These are phyloP conservation scores for Melanotus villosus DNA, from an alignment of 2,888 invertebrate genomes.

Conservation along the genomic window DNA sequence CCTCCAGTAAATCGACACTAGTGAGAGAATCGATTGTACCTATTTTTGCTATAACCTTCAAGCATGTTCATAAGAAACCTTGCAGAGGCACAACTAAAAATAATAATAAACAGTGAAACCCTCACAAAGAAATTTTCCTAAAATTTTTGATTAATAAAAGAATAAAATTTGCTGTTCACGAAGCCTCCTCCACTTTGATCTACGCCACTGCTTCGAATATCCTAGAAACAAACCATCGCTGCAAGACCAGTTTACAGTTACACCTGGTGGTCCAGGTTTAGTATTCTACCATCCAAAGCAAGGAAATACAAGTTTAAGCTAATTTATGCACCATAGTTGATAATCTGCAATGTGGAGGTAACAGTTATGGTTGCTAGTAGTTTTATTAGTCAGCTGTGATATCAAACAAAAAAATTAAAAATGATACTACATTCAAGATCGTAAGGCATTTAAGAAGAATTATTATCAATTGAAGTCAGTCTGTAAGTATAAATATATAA, in stretches of 20 bases:
- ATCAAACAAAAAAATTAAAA: conserved; percentile 1
- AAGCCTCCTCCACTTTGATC: background rate
- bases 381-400: conserved; percentile 20
- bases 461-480: background rate
- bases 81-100: too few species aligned
- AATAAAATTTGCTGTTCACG: too few species aligned
- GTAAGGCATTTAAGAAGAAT: background rate
- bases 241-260: conserved; percentile 7
- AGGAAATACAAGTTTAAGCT: conserved; percentile 15
- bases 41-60: too few species aligned
- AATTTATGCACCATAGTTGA: conserved; percentile 26
- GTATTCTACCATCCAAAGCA: background rate
- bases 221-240: background rate
- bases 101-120: too few species aligned
- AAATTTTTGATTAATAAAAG: too few species aligned
- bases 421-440: background rate
- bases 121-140: too few species aligned
- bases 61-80: too few species aligned
- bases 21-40: too few species aligned
- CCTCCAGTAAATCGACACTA: too few species aligned
- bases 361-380: conserved; percentile 21
- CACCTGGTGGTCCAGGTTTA: background rate
- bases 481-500: conserved; percentile 1
- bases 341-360: conserved; percentile 28
- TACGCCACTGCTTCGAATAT: background rate